These are phyloP conservation scores for Lacerta viridis DNA, from an alignment of 2,797 vertebrate species.

Conservation along the genomic window DNA sequence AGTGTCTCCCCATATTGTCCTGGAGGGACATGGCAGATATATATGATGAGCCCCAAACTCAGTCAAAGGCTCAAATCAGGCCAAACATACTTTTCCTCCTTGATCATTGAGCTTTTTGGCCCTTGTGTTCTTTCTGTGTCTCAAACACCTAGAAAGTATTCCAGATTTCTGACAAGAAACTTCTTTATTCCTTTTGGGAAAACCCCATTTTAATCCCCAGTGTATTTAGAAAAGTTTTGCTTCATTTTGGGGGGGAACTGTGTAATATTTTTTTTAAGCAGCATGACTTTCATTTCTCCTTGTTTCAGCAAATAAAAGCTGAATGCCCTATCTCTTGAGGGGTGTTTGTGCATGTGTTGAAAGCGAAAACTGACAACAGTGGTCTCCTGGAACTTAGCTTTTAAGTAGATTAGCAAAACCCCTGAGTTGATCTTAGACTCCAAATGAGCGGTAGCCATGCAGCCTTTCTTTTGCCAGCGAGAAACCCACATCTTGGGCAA, in stretches of 20 bases:
- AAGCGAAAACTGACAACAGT: background rate
- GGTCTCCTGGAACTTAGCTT: background rate
- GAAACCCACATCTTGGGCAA: constrained; percentile 5
- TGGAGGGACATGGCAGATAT: background rate
- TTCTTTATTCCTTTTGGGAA: background rate
- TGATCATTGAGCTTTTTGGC: background rate
- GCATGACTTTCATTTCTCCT: background rate
- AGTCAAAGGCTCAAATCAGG: background rate
- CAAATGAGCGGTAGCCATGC: background rate
- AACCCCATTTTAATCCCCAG: background rate
- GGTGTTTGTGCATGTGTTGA: background rate
- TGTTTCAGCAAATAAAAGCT: background rate
- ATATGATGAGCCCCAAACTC: background rate
- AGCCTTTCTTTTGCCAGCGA: background rate
- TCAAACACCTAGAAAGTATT: background rate
- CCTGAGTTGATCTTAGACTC: background rate
- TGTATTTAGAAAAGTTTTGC: background rate
- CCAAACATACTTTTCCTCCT: background rate
- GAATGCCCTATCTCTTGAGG: background rate
- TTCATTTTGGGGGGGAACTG: background rate
- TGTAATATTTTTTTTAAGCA: background rate
- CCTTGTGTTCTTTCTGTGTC: background rate
- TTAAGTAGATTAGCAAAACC: background rate
- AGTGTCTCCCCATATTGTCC: background rate
- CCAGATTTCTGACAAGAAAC: background rate